phyloP scores from a whole-genome alignment of 2,113 vertebrate species.

The Periophthalmus modestus region DNA sequence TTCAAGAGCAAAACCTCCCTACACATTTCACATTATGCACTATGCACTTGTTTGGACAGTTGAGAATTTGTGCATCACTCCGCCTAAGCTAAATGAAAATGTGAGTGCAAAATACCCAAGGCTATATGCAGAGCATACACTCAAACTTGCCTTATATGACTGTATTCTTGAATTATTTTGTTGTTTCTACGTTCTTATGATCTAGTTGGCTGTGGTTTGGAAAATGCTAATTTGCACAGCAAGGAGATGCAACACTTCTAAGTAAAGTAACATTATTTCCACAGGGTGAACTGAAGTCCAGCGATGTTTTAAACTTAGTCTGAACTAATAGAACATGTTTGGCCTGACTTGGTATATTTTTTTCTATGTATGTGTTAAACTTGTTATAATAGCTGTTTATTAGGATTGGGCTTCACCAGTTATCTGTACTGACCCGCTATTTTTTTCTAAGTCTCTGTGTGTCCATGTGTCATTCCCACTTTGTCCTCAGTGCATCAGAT shows the following conservation, averaged over 20 bases:
- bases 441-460: too few relatives aligned
- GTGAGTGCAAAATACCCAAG: not conserved
- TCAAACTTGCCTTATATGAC: not conserved
- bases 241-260: not conserved
- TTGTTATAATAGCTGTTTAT: not conserved
- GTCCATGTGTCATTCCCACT: too few relatives aligned
- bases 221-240: not conserved
- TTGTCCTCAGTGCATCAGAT: too few relatives aligned
- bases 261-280: not conserved
- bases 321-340: not conserved
- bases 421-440: too few relatives aligned
- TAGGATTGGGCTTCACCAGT: too few relatives aligned
- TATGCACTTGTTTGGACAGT: constrained; percentile 9
- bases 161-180: not conserved
- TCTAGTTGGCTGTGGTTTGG: not conserved
- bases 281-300: not conserved
- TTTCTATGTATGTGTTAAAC: not conserved
- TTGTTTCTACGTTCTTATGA: not conserved
- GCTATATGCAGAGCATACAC: not conserved
- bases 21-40: not conserved
- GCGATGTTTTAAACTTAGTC: not conserved
- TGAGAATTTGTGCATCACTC: constrained; percentile 1
- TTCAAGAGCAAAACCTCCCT: constrained; percentile 6
- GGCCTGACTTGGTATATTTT: not conserved
- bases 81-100: not conserved